Conservation (phyloP, 2,797 vertebrate species). For the Tamandua tetradactyla region DNA sequence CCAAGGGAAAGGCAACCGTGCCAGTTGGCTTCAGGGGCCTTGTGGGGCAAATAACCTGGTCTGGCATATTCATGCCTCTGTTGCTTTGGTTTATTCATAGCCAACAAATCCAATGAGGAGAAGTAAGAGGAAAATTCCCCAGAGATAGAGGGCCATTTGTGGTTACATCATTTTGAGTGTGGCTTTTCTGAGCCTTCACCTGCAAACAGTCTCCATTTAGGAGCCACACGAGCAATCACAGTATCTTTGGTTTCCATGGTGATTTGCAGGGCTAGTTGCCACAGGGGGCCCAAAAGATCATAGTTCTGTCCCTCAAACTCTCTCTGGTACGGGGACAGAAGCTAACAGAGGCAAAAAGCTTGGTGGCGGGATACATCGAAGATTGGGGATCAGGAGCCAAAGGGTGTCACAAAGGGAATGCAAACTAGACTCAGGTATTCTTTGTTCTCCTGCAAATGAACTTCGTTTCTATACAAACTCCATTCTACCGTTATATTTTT, state of each 20-base stretch:
- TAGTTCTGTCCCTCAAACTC: not conserved
- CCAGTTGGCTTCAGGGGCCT: not conserved
- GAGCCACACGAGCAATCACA: not conserved
- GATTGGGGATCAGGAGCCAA: not conserved
- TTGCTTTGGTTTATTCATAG: no score
- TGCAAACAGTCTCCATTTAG: not conserved
- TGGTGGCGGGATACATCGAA: not conserved
- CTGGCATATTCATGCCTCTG: no score
- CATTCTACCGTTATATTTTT: not conserved
- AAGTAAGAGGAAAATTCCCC: not conserved
- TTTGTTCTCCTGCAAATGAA: conserved; percentile 23
- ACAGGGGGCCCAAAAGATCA: not conserved
- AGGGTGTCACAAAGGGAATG: not conserved
- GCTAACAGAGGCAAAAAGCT: not conserved
- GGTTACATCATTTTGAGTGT: not conserved
- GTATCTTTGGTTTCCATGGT: conserved; percentile 34
- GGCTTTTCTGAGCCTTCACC: not conserved
- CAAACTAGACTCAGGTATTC: not conserved
- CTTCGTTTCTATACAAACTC: not conserved
- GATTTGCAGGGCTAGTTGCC: not conserved
- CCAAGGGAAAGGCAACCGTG: not conserved
- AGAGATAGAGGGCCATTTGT: not conserved
- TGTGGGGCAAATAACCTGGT: not conserved
- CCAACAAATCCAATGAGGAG: not conserved
- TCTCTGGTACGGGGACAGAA: not conserved